Evolutionary conservation across 2,888 invertebrate genomes (phyloP).

Genomic region (Cenopis cana): DNA sequence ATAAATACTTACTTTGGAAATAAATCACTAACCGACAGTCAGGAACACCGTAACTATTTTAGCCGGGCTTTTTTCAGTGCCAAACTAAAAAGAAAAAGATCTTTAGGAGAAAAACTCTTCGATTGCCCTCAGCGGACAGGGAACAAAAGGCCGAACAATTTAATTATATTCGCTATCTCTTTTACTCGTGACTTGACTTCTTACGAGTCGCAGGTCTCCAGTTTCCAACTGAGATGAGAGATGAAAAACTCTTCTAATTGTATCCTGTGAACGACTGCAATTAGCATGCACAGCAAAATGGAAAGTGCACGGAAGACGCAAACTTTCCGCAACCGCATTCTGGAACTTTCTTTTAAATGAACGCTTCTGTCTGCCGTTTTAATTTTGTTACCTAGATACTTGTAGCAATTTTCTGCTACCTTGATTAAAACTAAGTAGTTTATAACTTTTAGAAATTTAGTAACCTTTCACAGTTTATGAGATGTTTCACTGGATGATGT

Average conservation of each 20-base stretch:
- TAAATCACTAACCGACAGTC: constrained; percentile 31
- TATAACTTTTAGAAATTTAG: constrained; percentile 5
- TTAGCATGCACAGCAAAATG: constrained; percentile 68
- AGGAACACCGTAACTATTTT: constrained; percentile 47
- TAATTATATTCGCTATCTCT: constrained; percentile 73
- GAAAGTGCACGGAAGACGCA: constrained; percentile 57
- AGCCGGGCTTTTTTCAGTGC: constrained; percentile 53
- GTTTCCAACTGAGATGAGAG: constrained; percentile 58
- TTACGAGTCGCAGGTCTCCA: constrained; percentile 41
- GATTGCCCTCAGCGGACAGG: constrained; percentile 60
- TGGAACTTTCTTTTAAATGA: constrained; percentile 45
- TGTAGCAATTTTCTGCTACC: constrained; percentile 30
- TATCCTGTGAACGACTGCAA: constrained; percentile 66
- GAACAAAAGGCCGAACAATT: constrained; percentile 70
- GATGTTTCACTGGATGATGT: not conserved
- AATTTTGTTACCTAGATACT: constrained; percentile 31
- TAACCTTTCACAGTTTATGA: constrained; percentile 3
- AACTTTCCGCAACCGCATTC: constrained; percentile 48
- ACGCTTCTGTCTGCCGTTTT: constrained; percentile 35
- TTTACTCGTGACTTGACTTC: constrained; percentile 64
- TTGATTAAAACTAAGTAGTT: constrained; percentile 33
- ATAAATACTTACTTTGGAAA: constrained; percentile 15
- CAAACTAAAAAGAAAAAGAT: constrained; percentile 61
- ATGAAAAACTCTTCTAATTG: constrained; percentile 72
- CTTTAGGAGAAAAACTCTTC: constrained; percentile 68